These are phyloP conservation scores for Sinotaia quadrata DNA, from an alignment of 2,888 invertebrate species.

Conservation along the genomic window DNA sequence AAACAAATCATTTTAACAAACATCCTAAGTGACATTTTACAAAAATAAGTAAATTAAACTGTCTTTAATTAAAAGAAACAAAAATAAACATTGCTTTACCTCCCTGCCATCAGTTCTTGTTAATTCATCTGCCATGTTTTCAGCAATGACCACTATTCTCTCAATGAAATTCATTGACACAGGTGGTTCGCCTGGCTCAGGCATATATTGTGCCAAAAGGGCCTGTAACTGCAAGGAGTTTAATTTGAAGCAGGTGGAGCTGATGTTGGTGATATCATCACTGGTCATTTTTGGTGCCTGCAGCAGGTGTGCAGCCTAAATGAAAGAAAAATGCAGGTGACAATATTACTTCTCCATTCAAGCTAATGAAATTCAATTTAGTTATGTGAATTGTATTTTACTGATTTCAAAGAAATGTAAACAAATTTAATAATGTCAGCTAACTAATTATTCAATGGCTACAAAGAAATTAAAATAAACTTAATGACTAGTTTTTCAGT, in stretches of 20 bases:
- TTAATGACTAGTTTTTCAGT: too few relatives aligned
- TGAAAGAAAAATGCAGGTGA: too few relatives aligned
- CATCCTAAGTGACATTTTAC: too few relatives aligned
- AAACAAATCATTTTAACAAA: too few relatives aligned
- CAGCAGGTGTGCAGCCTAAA: conserved; percentile 90
- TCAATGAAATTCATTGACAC: conserved; percentile 78
- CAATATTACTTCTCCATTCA: too few relatives aligned
- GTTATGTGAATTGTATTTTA: background rate
- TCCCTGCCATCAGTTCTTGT: conserved; percentile 87
- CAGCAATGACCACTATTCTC: conserved; percentile 69
- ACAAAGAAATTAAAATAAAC: too few relatives aligned
- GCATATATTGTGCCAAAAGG: conserved; percentile 84
- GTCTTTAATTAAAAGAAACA: too few relatives aligned
- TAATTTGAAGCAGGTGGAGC: conserved; percentile 94
- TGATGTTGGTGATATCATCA: conserved; percentile 90
- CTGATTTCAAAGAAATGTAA: background rate
- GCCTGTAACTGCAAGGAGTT: conserved; percentile 95
- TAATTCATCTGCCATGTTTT: conserved; percentile 84
- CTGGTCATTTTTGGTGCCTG: conserved; percentile 86
- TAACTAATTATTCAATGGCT: too few relatives aligned
- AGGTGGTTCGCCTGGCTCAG: conserved; percentile 77
- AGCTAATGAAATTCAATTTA: too few relatives aligned
- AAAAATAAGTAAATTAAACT: too few relatives aligned
- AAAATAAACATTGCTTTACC: conserved; percentile 34
- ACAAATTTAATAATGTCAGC: background rate